Percentiles rank a stretch among this genome's conserved stretches.
phyloP scores from a whole-genome alignment of 2,113 vertebrate genomes.

The Crypturellus undulatus region DNA sequence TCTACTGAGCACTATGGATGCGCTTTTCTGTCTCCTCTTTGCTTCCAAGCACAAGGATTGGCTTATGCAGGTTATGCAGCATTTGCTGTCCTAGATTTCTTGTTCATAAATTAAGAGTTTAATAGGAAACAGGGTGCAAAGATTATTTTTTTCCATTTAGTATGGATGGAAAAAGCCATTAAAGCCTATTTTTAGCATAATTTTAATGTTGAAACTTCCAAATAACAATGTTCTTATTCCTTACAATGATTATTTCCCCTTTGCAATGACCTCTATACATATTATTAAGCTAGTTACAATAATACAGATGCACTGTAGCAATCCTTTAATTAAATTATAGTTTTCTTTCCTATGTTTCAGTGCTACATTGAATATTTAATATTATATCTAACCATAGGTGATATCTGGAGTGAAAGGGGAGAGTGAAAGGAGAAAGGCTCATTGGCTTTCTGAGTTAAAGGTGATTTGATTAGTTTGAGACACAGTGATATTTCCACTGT shows the following conservation, averaged over 20 bases:
- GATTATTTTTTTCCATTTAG: background rate
- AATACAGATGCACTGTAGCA: background rate
- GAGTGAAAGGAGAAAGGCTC: background rate
- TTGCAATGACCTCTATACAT: background rate
- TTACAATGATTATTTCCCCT: background rate
- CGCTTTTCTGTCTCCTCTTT: background rate
- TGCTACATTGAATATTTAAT: background rate
- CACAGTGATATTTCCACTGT: background rate
- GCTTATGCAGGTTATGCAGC: background rate
- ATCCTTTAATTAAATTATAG: constrained; percentile 1
- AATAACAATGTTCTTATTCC: background rate
- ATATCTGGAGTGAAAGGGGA: background rate
- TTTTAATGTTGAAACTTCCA: background rate
- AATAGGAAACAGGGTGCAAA: background rate
- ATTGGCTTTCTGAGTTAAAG: background rate
- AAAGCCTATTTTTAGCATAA: background rate
- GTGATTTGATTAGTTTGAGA: background rate
- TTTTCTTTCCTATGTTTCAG: background rate
- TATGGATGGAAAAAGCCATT: background rate
- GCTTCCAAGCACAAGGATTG: background rate
- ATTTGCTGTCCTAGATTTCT: background rate
- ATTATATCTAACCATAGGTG: background rate
- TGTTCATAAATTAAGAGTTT: background rate
- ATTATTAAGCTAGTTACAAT: background rate
- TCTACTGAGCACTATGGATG: background rate